Evolutionary conservation across 2,888 invertebrate genomes (phyloP).

Genomic region (Alloplasta piceator): DNA sequence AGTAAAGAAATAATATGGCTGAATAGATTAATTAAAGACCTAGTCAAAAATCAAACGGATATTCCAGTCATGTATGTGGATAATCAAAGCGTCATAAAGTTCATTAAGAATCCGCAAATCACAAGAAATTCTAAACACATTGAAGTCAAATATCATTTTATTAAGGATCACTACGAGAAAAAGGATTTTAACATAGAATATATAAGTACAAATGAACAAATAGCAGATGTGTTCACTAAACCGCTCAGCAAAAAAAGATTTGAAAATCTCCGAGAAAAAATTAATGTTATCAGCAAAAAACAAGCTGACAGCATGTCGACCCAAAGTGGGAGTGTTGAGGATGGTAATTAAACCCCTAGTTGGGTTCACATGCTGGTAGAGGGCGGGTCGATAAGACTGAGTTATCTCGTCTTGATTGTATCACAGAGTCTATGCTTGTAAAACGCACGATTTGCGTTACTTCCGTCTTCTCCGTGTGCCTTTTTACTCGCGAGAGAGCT

Average conservation of each 20-base stretch:
- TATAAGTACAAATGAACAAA: conserved; percentile 11
- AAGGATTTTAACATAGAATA: conserved; percentile 38
- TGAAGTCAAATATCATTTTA: conserved; percentile 31
- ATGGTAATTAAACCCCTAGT: too few relatives aligned
- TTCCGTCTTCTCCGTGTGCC: too few relatives aligned
- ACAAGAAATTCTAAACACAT: conserved; percentile 32
- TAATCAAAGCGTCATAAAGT: conserved; percentile 50
- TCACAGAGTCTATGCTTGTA: too few relatives aligned
- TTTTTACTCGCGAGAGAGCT: too few relatives aligned
- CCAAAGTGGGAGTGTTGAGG: conserved; percentile 8
- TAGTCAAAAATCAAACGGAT: conserved; percentile 1
- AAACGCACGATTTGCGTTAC: too few relatives aligned
- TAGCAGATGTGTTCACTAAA: conserved; percentile 36
- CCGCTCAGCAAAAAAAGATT: not conserved
- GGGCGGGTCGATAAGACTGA: too few relatives aligned
- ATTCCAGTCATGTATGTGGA: conserved; percentile 37
- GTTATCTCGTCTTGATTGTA: too few relatives aligned
- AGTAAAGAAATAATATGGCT: conserved; percentile 50
- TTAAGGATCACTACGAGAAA: conserved; percentile 25
- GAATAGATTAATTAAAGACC: conserved; percentile 41
- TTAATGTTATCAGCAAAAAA: not conserved
- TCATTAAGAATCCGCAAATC: conserved; percentile 49
- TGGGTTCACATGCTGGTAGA: too few relatives aligned
- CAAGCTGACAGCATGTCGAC: not conserved
- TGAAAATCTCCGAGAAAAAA: not conserved